Evolutionary conservation across 2,888 invertebrate genomes (phyloP).

Genomic region (Leucania comma): DNA sequence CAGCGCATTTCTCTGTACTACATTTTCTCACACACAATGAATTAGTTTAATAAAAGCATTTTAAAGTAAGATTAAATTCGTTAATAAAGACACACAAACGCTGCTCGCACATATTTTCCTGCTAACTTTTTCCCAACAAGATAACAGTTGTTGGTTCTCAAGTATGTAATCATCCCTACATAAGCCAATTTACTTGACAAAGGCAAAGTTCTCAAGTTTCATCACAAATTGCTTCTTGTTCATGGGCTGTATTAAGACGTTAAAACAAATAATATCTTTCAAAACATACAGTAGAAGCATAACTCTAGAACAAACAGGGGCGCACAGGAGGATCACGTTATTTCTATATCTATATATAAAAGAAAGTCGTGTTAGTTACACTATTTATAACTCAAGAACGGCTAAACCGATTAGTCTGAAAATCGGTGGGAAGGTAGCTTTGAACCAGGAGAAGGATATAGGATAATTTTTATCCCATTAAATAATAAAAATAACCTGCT

Average conservation of each 20-base stretch:
- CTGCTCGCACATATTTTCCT: background rate
- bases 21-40: too few species aligned
- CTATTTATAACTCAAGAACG: too few species aligned
- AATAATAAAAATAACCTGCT: too few species aligned
- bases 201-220: constrained; percentile 18
- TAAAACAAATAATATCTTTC: constrained; percentile 11
- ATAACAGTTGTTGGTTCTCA: background rate
- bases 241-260: constrained; percentile 17
- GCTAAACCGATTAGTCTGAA: too few species aligned
- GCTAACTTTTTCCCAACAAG: background rate
- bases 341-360: background rate
- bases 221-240: constrained; percentile 10
- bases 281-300: constrained; percentile 10
- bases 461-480: too few species aligned
- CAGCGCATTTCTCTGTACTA: too few species aligned
- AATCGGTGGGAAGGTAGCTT: too few species aligned
- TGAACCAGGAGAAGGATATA: too few species aligned
- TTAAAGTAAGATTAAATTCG: too few species aligned
- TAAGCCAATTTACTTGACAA: constrained; percentile 16
- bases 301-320: background rate
- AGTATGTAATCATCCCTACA: background rate
- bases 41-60: too few species aligned
- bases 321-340: background rate
- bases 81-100: too few species aligned
- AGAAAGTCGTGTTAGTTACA: too few species aligned